These are phyloP conservation scores for Parauchenoglanis punctatus DNA, from an alignment of 2,797 vertebrate species.

Conservation along the genomic window DNA sequence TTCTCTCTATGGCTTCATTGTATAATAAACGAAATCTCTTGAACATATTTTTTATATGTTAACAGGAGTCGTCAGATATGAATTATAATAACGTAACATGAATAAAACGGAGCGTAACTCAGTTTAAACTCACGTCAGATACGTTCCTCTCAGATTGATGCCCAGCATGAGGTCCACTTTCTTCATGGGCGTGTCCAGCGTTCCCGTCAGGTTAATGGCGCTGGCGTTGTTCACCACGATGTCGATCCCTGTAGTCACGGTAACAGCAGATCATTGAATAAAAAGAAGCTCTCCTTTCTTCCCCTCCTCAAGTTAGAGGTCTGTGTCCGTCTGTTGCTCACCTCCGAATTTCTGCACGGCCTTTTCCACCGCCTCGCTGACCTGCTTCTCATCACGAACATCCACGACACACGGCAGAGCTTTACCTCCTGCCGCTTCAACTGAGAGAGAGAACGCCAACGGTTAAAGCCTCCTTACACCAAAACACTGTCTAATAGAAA, in stretches of 20 bases:
- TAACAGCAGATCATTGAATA: background rate
- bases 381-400: conserved; percentile 89
- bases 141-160: conserved; percentile 92
- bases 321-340: conserved; percentile 54
- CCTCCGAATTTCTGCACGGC: conserved; percentile 92
- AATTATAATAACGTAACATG: background rate
- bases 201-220: conserved; percentile 92
- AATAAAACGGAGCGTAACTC: background rate
- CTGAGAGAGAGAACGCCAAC: conserved; percentile 63
- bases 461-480: background rate
- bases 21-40: background rate
- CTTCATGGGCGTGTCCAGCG: conserved; percentile 88
- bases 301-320: background rate
- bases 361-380: conserved; percentile 81
- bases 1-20: background rate
- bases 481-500: background rate
- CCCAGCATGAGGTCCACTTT: conserved; percentile 94
- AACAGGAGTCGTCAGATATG: no score
- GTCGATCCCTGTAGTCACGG: conserved; percentile 86
- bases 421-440: conserved; percentile 89
- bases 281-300: background rate
- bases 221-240: conserved; percentile 97
- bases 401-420: conserved; percentile 91
- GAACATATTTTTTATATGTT: no score
- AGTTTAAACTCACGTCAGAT: conserved; percentile 84